These are phyloP conservation scores for Danaus plexippus DNA, from an alignment of 1,140 invertebrate genomes.

Conservation along the genomic window DNA sequence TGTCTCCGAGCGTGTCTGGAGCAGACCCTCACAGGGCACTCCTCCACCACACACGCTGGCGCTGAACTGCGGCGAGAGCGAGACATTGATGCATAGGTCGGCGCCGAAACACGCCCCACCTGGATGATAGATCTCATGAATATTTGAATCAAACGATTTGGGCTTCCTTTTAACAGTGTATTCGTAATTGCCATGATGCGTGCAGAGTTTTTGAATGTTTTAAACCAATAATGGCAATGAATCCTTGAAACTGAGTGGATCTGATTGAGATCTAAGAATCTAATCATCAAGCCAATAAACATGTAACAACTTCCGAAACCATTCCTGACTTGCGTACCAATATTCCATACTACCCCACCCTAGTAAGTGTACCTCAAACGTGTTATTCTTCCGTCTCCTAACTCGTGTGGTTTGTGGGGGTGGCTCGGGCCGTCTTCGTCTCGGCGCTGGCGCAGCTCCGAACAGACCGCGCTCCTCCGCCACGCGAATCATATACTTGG, in stretches of 20 bases:
- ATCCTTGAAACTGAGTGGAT: too few species aligned
- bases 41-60: constrained; percentile 25
- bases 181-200: too few species aligned
- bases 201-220: too few species aligned
- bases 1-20: constrained; percentile 44
- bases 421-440: constrained; percentile 40
- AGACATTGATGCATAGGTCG: constrained; percentile 57
- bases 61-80: constrained; percentile 45
- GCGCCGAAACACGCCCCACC: constrained; percentile 63
- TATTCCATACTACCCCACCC: too few species aligned
- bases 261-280: too few species aligned
- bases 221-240: too few species aligned
- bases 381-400: constrained; percentile 22
- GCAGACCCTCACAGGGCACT: constrained; percentile 22
- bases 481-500: constrained; percentile 85
- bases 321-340: too few species aligned
- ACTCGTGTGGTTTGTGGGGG: constrained; percentile 16
- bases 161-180: too few species aligned
- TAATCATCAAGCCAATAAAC: too few species aligned
- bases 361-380: constrained; percentile 23
- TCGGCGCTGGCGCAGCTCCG: constrained; percentile 56
- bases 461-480: constrained; percentile 83
- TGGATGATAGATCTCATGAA: constrained; percentile 20
- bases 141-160: background rate
- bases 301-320: too few species aligned